Percentiles rank a stretch among this genome's conserved stretches.
phyloP scores from a whole-genome alignment of 2,113 vertebrate species.

The Mastomys natalensis region DNA sequence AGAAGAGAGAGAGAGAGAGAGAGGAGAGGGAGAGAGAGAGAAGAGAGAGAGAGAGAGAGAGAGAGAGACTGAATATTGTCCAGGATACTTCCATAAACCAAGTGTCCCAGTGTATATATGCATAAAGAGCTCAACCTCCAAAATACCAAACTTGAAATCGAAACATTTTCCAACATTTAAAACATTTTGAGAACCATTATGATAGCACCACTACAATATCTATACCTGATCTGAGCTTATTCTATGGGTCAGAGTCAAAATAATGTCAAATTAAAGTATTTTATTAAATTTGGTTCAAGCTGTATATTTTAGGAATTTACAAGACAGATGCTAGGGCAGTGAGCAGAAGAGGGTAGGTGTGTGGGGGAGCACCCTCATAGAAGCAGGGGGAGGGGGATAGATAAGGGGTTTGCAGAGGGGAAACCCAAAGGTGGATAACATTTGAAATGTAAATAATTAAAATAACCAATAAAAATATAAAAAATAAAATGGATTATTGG shows the following conservation, averaged over 20 bases:
- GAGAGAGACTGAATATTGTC: background rate
- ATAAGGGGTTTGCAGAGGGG: too few relatives aligned
- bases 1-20: background rate
- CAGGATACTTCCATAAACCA: background rate
- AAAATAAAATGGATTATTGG: background rate
- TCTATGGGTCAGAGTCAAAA: background rate
- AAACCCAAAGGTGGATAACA: too few relatives aligned
- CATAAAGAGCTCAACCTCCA: fast-evolving
- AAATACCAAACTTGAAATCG: background rate
- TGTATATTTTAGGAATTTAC: background rate
- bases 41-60: background rate
- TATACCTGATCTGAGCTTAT: background rate
- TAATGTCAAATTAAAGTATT: background rate
- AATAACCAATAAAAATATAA: too few relatives aligned
- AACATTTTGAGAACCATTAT: background rate
- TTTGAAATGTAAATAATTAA: too few relatives aligned
- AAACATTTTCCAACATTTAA: background rate
- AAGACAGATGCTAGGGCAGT: background rate
- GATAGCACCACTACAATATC: background rate
- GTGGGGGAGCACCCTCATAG: too few relatives aligned
- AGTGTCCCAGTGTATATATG: background rate
- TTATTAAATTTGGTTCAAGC: background rate
- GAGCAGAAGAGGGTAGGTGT: too few relatives aligned
- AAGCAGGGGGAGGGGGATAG: too few relatives aligned
- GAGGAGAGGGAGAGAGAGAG: background rate